phyloP scores from a whole-genome alignment of 2,113 vertebrate genomes.

The Cottus gobio region DNA sequence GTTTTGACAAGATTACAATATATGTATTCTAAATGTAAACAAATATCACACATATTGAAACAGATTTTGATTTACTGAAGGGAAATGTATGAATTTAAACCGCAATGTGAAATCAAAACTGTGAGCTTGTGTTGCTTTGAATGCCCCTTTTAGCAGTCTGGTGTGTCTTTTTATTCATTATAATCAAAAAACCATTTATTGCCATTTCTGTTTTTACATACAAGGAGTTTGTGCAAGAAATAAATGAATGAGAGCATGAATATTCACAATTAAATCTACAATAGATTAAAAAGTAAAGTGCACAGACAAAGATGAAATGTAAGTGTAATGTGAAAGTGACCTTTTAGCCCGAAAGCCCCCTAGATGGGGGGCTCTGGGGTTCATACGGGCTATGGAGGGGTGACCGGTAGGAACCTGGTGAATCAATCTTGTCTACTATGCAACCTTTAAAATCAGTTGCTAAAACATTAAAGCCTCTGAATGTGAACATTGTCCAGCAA shows the following conservation, averaged over 20 bases:
- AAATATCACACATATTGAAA: neutral
- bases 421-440: neutral
- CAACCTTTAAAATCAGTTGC: neutral
- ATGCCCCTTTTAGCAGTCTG: neutral
- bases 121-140: neutral
- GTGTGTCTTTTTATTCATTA: neutral
- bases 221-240: too few relatives aligned
- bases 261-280: too few relatives aligned
- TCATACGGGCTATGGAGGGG: too few relatives aligned
- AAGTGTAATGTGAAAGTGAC: too few relatives aligned
- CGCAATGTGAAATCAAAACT: neutral
- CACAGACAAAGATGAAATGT: too few relatives aligned
- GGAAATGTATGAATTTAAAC: neutral
- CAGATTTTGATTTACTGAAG: neutral
- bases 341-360: too few relatives aligned
- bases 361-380: too few relatives aligned
- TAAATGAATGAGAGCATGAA: too few relatives aligned
- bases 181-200: too few relatives aligned
- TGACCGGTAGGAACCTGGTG: too few relatives aligned
- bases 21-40: neutral
- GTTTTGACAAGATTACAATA: neutral
- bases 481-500: neutral
- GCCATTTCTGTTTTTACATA: too few relatives aligned
- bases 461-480: neutral
- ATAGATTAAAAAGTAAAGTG: too few relatives aligned